Evolutionary conservation across 2,113 vertebrate species (phyloP), one percentile per base, ranked within the genome.

Genomic region (Aptenodytes forsteri): DNA sequence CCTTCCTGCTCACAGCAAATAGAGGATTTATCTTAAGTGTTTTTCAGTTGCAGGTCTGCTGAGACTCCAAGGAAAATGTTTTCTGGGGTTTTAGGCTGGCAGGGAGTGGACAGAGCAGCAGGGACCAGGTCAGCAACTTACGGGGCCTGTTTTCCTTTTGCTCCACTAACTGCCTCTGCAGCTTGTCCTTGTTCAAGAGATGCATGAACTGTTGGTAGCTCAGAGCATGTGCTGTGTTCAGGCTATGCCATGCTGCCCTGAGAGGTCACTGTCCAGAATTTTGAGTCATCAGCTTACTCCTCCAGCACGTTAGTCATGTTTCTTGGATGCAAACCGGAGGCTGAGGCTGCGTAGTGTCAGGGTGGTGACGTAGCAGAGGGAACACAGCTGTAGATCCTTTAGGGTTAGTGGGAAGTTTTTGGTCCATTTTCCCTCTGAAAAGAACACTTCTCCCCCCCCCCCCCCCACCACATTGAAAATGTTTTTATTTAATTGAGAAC

Each of bases 381-480:
- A 93, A 34, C 32, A 38, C 87, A 95, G 62, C 84, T 96, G 87
- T 62, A 61, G 15, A 32, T 34, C 17, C 9, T 0, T 34, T 70
- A 54, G 20, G 20, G 46, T 78, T 82, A 38, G 69, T 3, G 69
- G 47, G 30, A 92, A 89, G 13, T 4, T 79, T 64, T 56, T 36
- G 25, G 34, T 47, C n/a, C 2, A 1, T 67, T 95, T 83, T 81
- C 9, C 14, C 3, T 67, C 42, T 59, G 49, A 70, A 70, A 88
- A 66, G 7, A 73, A 19, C 11, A 16, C 13, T 50, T 27, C 1
- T 3, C 2, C 8, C 13, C 16, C 6, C 3, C 14, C 13, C 3
- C 20, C 32, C 20, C n/a, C n/a, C n/a, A n/a, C n/a, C n/a, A 34
- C 21, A 25, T 11, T 49, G 58, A 67, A 79, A 71, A 56, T 58